These are phyloP conservation scores for Ganaspis brasiliensis DNA, from an alignment of 2,888 invertebrate species.

Conservation along the genomic window DNA sequence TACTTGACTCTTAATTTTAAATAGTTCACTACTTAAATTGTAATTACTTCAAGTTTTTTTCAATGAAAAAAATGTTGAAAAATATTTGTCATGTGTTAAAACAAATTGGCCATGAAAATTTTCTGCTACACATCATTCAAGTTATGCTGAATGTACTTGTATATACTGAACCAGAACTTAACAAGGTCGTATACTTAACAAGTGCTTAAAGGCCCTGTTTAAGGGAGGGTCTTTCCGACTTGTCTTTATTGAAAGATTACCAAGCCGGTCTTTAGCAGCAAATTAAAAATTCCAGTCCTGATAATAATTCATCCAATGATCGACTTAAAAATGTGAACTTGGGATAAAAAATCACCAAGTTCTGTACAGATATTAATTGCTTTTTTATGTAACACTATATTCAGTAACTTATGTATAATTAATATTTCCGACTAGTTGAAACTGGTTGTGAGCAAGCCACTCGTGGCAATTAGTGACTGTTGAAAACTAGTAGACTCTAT, in stretches of 20 bases:
- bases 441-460: background rate
- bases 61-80: background rate
- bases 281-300: background rate
- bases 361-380: background rate
- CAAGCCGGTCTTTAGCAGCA: slow-evolving; percentile 12
- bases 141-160: slow-evolving; percentile 17
- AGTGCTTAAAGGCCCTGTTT: slow-evolving; percentile 26
- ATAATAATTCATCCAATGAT: slow-evolving; percentile 7
- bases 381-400: no score
- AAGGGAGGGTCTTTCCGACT: slow-evolving; percentile 26
- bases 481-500: background rate
- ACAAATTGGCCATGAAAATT: slow-evolving; percentile 10
- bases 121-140: background rate
- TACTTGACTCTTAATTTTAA: no score
- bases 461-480: background rate
- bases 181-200: slow-evolving; percentile 29
- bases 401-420: background rate
- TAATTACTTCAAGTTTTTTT: background rate
- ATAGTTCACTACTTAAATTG: no score
- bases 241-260: slow-evolving; percentile 32
- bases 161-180: slow-evolving; percentile 18
- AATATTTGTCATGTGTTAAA: background rate
- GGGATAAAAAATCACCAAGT: no score
- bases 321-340: background rate
- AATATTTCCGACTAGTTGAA: background rate